A percentile compares a stretch with the other conserved stretches of the same genome.
phyloP scores from a whole-genome alignment of 2,113 vertebrate genomes.

The Pachypanchax playfairii region DNA sequence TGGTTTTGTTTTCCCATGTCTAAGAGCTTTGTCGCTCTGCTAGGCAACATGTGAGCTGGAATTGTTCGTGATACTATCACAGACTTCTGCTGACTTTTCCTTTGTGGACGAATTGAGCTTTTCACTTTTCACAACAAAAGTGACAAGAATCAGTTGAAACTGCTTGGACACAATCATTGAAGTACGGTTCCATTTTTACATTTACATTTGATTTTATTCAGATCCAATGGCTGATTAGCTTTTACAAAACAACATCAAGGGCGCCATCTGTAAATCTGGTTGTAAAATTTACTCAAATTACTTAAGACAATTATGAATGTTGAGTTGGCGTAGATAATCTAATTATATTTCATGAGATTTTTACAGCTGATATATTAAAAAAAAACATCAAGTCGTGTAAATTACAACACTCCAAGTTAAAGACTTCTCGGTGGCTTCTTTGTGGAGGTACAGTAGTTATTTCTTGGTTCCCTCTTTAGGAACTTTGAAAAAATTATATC shows the following conservation, averaged over 20 bases:
- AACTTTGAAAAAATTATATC: background rate
- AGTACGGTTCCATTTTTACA: constrained; percentile 16
- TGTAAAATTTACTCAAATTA: constrained; percentile 19
- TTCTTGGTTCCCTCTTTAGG: too few relatives aligned
- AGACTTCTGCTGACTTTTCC: constrained; percentile 29
- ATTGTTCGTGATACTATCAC: constrained; percentile 44
- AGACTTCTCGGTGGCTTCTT: too few relatives aligned
- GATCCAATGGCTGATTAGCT: background rate
- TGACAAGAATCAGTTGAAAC: constrained; percentile 47
- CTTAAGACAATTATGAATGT: constrained; percentile 30
- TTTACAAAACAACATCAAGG: constrained; percentile 31
- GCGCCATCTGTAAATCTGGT: constrained; percentile 35
- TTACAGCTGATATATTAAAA: background rate
- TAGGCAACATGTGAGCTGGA: constrained; percentile 51
- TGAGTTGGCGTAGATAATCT: constrained; percentile 1
- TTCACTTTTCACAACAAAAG: constrained; percentile 19
- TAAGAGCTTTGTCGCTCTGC: constrained; percentile 45
- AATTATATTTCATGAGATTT: background rate
- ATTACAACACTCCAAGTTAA: too few relatives aligned
- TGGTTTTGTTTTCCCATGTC: constrained; percentile 56
- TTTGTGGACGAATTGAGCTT: constrained; percentile 36
- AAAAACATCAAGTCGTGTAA: constrained; percentile 6
- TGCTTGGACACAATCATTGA: constrained; percentile 59
- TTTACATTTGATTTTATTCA: constrained; percentile 11
- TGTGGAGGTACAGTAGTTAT: too few relatives aligned